These are phyloP conservation scores for Sebastes jordani DNA, from an alignment of 2,797 vertebrate genomes.

Conservation along the genomic window DNA sequence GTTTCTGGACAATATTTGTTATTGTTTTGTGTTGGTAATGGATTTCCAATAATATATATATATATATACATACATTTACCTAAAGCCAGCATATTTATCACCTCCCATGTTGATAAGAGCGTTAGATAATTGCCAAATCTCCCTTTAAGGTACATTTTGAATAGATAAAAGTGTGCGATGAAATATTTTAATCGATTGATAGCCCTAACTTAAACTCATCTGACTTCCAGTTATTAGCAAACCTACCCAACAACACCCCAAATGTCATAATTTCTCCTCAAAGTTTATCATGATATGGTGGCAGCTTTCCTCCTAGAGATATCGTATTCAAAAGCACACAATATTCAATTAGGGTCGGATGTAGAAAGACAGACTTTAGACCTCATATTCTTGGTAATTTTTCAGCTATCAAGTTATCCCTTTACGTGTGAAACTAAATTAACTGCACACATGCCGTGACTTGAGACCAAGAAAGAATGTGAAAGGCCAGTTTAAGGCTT, in stretches of 20 bases:
- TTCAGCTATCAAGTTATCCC: not conserved
- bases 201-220: not conserved
- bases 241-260: not conserved
- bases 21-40: too few relatives aligned
- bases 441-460: not conserved
- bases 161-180: too few relatives aligned
- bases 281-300: not conserved
- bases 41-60: too few relatives aligned
- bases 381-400: not conserved
- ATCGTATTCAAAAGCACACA: not conserved
- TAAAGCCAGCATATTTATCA: too few relatives aligned
- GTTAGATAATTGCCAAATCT: accelerated
- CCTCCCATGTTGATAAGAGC: too few relatives aligned
- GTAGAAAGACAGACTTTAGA: not conserved
- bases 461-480: not conserved
- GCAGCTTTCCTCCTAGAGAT: not conserved
- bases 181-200: too few relatives aligned
- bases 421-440: not conserved
- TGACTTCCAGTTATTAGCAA: not conserved
- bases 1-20: too few relatives aligned
- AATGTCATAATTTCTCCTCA: not conserved
- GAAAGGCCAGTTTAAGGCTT: conserved; percentile 27
- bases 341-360: not conserved
- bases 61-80: accelerated
- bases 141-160: too few relatives aligned